Evolutionary conservation across 2,797 vertebrate species (phyloP).

Genomic region (Gorsachius magnificus): DNA sequence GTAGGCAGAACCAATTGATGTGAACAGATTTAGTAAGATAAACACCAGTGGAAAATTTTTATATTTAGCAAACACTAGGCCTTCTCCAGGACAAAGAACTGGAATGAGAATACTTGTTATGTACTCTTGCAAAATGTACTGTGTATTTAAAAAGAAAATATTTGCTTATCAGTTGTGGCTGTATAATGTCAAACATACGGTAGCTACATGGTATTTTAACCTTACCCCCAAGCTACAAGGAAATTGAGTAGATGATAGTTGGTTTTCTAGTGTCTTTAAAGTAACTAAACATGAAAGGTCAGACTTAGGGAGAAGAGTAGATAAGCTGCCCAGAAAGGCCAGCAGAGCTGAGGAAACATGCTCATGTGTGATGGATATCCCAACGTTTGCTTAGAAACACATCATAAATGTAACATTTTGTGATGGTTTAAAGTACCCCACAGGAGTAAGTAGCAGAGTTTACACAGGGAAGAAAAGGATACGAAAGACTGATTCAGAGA

Average conservation of each 20-base stretch:
- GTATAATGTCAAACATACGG: neutral
- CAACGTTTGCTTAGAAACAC: neutral
- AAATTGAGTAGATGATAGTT: slow-evolving; percentile 28
- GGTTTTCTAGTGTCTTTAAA: slow-evolving; percentile 33
- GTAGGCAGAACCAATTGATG: slow-evolving; percentile 66
- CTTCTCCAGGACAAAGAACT: slow-evolving; percentile 22
- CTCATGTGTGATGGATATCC: neutral
- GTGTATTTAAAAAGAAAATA: slow-evolving; percentile 58
- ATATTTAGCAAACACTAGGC: slow-evolving; percentile 16
- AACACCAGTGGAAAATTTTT: slow-evolving; percentile 35
- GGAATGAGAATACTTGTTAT: neutral
- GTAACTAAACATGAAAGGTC: slow-evolving; percentile 26
- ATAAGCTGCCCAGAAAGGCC: slow-evolving; percentile 51
- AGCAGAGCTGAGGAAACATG: slow-evolving; percentile 23
- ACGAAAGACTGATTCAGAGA: neutral
- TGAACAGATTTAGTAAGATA: slow-evolving; percentile 58
- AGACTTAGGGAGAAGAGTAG: neutral
- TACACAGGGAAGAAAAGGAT: neutral
- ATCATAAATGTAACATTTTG: neutral
- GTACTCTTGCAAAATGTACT: neutral
- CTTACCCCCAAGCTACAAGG: slow-evolving; percentile 33
- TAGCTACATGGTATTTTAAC: slow-evolving; percentile 54
- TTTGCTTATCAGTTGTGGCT: slow-evolving; percentile 41
- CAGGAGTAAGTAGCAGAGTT: neutral
- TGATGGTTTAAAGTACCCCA: neutral